Evolutionary conservation across 2,113 vertebrate genomes (phyloP).

Genomic region (Morphnarchus princeps): DNA sequence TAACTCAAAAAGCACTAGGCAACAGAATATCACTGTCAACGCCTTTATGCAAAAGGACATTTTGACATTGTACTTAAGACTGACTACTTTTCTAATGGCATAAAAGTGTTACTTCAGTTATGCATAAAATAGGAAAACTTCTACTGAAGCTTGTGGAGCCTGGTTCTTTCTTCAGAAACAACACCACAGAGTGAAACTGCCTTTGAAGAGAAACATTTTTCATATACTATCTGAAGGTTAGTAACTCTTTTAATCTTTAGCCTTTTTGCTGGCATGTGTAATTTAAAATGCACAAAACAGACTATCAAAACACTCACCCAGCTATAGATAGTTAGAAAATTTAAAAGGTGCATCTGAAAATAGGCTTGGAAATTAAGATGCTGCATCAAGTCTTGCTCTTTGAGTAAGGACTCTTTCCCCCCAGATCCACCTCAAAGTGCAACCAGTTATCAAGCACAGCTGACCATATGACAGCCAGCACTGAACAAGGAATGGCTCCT

Average conservation of each 20-base stretch:
- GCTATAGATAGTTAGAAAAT: not conserved
- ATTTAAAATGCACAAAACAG: slow-evolving; percentile 49
- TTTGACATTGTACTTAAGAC: not conserved
- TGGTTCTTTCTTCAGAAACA: slow-evolving; percentile 1
- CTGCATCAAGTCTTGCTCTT: not conserved
- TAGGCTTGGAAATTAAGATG: not conserved
- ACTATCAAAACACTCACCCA: slow-evolving; percentile 11
- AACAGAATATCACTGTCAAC: not conserved
- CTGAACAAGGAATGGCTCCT: not conserved
- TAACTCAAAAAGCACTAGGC: not conserved
- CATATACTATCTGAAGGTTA: slow-evolving; percentile 21
- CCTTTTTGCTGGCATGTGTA: slow-evolving; percentile 9
- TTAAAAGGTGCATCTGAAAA: not conserved
- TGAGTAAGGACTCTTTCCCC: not conserved
- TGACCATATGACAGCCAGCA: not conserved
- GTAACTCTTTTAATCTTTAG: slow-evolving; percentile 47
- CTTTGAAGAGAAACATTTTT: slow-evolving; percentile 25
- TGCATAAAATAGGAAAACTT: not conserved
- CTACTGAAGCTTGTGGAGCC: not conserved
- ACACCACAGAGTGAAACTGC: not conserved
- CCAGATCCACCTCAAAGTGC: not conserved
- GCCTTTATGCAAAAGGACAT: not conserved
- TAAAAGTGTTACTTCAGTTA: not conserved
- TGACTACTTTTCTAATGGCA: not conserved
- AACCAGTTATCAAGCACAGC: not conserved